A percentile compares a stretch with the other conserved stretches of the same genome.
Evolutionary conservation across 2,113 vertebrate genomes (phyloP).

Genomic region (Zingel zingel): DNA sequence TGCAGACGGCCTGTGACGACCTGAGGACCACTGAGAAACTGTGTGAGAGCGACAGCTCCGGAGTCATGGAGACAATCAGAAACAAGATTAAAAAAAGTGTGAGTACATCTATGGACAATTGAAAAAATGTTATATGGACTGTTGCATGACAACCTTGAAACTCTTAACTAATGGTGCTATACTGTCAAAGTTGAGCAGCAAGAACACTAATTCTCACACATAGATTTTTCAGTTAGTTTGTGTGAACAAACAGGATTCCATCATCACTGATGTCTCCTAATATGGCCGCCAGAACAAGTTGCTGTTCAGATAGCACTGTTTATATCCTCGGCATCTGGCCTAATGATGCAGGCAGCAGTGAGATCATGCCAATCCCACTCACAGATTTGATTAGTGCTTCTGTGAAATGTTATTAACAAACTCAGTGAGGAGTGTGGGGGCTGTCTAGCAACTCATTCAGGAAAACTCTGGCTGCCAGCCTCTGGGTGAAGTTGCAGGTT

Average conservation of each 20-base stretch:
- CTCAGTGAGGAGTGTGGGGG: conserved; percentile 12
- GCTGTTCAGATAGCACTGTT: conserved; percentile 37
- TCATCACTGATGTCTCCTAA: conserved; percentile 11
- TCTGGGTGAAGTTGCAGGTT: not conserved
- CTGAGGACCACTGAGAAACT: conserved; percentile 96
- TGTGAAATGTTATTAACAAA: conserved; percentile 66
- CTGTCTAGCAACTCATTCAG: conserved; percentile 7
- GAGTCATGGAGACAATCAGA: conserved; percentile 97
- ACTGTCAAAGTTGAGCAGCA: not conserved
- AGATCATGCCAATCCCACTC: conserved; percentile 64
- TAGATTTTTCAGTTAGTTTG: not conserved
- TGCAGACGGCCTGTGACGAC: conserved; percentile 97
- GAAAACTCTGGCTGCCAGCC: conserved; percentile 21
- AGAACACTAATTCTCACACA: not conserved
- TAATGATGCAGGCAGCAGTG: conserved; percentile 58
- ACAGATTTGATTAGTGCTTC: conserved; percentile 62
- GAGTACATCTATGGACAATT: conserved; percentile 70
- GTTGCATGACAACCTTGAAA: too few species aligned
- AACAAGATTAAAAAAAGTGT: conserved; percentile 99
- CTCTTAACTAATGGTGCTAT: not conserved
- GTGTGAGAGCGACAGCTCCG: conserved; percentile 94
- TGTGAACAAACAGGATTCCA: conserved; percentile 14
- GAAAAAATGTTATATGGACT: not conserved
- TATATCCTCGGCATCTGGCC: conserved; percentile 14
- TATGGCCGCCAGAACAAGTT: conserved; percentile 5